These are phyloP conservation scores for Xenops minutus DNA, from an alignment of 2,797 vertebrate species.

Conservation along the genomic window DNA sequence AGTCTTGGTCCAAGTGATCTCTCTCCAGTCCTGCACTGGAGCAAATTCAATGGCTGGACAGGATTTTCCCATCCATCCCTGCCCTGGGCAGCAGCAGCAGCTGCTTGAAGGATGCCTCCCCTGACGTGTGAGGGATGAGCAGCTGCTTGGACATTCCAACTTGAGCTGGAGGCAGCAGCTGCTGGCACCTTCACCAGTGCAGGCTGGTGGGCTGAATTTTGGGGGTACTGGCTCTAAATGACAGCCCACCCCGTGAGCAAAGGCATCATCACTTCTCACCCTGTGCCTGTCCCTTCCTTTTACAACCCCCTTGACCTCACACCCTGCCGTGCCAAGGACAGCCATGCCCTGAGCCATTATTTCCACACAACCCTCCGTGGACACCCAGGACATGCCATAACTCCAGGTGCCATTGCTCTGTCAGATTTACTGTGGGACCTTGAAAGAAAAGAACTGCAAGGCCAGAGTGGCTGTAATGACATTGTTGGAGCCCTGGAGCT, in stretches of 20 bases:
- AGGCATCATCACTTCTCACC: not conserved
- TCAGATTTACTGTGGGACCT: accelerated
- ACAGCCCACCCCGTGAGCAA: not conserved
- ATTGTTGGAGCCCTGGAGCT: not conserved
- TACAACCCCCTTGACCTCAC: not conserved
- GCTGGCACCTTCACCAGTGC: not conserved
- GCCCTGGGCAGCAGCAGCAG: not conserved
- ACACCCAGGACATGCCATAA: accelerated
- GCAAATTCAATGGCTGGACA: not conserved
- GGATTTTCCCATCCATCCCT: not conserved
- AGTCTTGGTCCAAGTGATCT: accelerated
- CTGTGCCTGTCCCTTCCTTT: not conserved
- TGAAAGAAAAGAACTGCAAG: not conserved
- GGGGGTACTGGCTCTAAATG: not conserved
- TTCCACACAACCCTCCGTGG: accelerated
- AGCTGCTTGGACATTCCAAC: accelerated
- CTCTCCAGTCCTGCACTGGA: not conserved
- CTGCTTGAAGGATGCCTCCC: not conserved
- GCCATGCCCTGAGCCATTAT: accelerated
- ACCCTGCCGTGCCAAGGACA: not conserved
- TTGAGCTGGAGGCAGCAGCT: not conserved
- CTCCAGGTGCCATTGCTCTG: not conserved
- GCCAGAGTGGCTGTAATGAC: not conserved
- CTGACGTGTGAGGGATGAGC: accelerated
- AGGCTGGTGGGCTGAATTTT: not conserved